Evolutionary conservation across 2,888 invertebrate genomes (phyloP).

Genomic region (Anticlea derivata): DNA sequence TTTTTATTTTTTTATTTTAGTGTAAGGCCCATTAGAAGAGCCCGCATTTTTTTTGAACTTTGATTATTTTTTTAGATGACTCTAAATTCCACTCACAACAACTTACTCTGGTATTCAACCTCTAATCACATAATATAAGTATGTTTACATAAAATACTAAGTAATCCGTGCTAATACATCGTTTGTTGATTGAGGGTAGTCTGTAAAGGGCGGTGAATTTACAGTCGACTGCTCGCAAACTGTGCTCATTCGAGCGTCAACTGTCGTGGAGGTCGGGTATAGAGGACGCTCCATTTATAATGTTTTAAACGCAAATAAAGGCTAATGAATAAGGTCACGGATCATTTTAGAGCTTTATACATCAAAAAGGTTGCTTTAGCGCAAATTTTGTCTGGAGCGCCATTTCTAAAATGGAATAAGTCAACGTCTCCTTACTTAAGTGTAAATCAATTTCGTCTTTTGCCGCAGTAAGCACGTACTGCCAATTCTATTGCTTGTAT

Average conservation of each 20-base stretch:
- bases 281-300: conserved; percentile 38
- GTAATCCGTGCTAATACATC: conserved; percentile 17
- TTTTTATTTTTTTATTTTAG: background rate
- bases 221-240: conserved; percentile 42
- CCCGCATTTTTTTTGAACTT: too few relatives aligned
- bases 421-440: too few relatives aligned
- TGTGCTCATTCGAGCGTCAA: conserved; percentile 50
- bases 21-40: too few relatives aligned
- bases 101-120: too few relatives aligned
- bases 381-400: too few relatives aligned
- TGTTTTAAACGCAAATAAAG: conserved; percentile 15
- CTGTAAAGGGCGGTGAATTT: conserved; percentile 52
- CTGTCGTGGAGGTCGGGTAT: conserved; percentile 42
- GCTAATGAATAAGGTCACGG: conserved; percentile 19
- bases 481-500: too few relatives aligned
- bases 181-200: conserved; percentile 50
- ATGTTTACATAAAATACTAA: too few relatives aligned
- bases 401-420: too few relatives aligned
- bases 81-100: too few relatives aligned
- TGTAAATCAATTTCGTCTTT: too few relatives aligned
- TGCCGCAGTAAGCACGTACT: too few relatives aligned
- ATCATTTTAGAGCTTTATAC: background rate
- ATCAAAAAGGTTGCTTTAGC: background rate
- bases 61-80: too few relatives aligned
- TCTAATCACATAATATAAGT: conserved; percentile 12